phyloP scores from a whole-genome alignment of 2,888 invertebrate genomes.

The Calliphora vomitoria region DNA sequence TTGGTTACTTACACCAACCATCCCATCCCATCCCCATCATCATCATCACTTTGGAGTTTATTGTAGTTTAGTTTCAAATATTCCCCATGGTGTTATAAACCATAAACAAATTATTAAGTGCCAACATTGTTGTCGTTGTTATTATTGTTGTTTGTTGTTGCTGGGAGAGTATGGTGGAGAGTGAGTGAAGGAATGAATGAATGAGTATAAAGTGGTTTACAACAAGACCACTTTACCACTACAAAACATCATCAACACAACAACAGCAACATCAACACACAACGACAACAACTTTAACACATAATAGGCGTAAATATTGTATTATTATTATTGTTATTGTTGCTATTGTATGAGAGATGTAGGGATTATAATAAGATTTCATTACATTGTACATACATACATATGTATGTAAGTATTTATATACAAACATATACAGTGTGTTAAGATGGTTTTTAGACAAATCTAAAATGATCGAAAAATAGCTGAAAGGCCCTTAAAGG shows the following conservation, averaged over 20 bases:
- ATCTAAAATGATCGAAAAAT: too few species aligned
- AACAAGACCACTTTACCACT: conserved; percentile 59
- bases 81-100: conserved; percentile 65
- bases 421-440: background rate
- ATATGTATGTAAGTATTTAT: background rate
- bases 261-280: conserved; percentile 4
- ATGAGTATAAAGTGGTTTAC: conserved; percentile 51
- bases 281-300: conserved; percentile 59
- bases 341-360: conserved; percentile 25
- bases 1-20: background rate
- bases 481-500: too few species aligned
- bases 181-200: background rate
- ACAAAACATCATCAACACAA: conserved; percentile 51
- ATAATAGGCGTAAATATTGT: conserved; percentile 72
- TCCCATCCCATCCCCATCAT: background rate
- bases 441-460: background rate
- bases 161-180: conserved; percentile 16
- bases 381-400: conserved; percentile 21
- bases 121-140: conserved; percentile 55
- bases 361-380: conserved; percentile 51
- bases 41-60: conserved; percentile 1
- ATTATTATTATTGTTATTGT: conserved; percentile 49
- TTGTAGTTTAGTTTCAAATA: conserved; percentile 39
- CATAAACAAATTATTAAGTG: conserved; percentile 72
- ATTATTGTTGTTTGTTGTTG: conserved; percentile 25